Base-by-base conservation (phyloP, 2,888 invertebrate genomes). In the Ethmia dodecea region DNA sequence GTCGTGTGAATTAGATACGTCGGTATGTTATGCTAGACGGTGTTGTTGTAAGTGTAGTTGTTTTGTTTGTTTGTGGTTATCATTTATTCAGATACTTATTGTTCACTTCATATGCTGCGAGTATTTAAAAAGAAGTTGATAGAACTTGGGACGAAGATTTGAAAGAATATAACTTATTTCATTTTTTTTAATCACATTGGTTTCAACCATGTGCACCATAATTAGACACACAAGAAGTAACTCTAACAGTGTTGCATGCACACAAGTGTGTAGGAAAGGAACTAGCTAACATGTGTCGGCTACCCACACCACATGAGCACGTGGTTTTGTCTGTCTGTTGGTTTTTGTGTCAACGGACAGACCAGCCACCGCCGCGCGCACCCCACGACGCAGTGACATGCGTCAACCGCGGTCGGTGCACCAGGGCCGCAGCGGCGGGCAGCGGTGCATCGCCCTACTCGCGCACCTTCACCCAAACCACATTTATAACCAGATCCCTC, bases 321-420 rank as follows among this genome's bases (percentile, higher is more conserved):
- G 12, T 22, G 20, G 30, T 22, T n/a, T 6, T 13, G 37, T 28
- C 30, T 18, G 38, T 30, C 35, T 33, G 33, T 26, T 31, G 4
- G 37, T 31, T 33, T 18, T 15, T 28, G 22, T 38, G 33, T 37
- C 33, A 35, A n/a, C 26, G 28, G n/a, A 11, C 22, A 9, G 13
- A 10, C 14, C 34, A 12, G 10, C 5, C 26, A 15, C 18, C 33
- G 36, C 30, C 46, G 49, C 60, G 68, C 65, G 65, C 72, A 80
- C 71, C 70, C 73, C 71, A 66, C 63, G 72, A 73, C 73, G 80
- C 83, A 76, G 72, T 81, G 79, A 83, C 83, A 81, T 83, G 83
- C 84, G 84, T 84, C 84, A 83, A 79, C 65, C 61, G 55, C 67
- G 72, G 68, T 67, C 61, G 57, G 37, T 68, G 67, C 70, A 84